Conservation (phyloP, 2,797 vertebrate genomes). For the Mallotus villosus region DNA sequence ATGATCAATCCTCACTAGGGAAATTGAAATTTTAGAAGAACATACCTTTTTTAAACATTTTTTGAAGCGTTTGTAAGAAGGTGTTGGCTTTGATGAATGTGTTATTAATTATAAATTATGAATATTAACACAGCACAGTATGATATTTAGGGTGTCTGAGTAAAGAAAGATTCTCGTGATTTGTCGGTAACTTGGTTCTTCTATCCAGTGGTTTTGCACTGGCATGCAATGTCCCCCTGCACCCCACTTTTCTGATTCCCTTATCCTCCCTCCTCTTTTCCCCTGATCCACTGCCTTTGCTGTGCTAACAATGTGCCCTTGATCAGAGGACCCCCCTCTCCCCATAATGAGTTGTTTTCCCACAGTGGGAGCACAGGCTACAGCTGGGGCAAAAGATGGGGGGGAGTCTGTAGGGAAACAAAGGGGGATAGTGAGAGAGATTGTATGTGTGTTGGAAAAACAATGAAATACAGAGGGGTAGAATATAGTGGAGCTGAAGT, state of each 20-base stretch:
- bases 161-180: not conserved
- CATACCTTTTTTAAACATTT: not conserved
- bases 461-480: not conserved
- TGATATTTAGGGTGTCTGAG: not conserved
- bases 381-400: not conserved
- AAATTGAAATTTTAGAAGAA: not conserved
- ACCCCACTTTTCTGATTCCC: slow-evolving; percentile 27
- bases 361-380: slow-evolving; percentile 67
- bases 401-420: not conserved
- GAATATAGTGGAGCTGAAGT: too few species aligned
- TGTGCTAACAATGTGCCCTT: slow-evolving; percentile 72
- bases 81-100: not conserved
- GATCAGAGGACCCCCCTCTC: slow-evolving; percentile 56
- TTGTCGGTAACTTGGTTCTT: not conserved
- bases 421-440: slow-evolving; percentile 6
- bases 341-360: slow-evolving; percentile 81
- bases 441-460: too few species aligned
- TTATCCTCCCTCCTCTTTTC: slow-evolving; percentile 16
- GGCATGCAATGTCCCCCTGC: slow-evolving; percentile 37
- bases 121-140: too few species aligned
- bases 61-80: not conserved
- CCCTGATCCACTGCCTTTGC: slow-evolving; percentile 18
- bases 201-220: slow-evolving; percentile 32
- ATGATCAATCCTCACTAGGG: too few species aligned
- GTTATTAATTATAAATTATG: too few species aligned